Percentiles rank a stretch among this genome's conserved stretches.
phyloP scores from a whole-genome alignment of 2,797 vertebrate genomes.

The Anas acuta region DNA sequence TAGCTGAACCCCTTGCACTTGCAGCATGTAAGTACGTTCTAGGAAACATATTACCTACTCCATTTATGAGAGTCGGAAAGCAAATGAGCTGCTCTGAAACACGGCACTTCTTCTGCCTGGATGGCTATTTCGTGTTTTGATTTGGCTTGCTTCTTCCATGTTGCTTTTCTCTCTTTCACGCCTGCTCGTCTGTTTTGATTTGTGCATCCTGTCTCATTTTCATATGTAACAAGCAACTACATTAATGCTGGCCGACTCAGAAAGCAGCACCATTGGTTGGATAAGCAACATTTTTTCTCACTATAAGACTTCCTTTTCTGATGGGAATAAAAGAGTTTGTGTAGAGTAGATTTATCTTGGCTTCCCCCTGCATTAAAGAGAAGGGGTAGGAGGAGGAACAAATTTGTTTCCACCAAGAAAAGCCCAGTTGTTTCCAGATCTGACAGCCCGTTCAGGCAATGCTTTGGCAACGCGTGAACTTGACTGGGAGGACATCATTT shows the following conservation, averaged over 20 bases:
- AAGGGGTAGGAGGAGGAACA: not conserved
- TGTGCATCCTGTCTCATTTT: constrained; percentile 37
- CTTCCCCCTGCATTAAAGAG: not conserved
- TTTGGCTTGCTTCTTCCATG: constrained; percentile 11
- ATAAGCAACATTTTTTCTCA: constrained; percentile 8
- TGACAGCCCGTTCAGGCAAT: not conserved
- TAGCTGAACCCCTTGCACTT: not conserved
- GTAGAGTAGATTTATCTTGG: not conserved
- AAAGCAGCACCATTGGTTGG: not conserved
- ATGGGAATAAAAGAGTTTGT: not conserved
- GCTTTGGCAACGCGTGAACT: not conserved
- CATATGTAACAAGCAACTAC: not conserved
- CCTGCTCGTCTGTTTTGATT: constrained; percentile 55
- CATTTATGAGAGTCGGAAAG: not conserved
- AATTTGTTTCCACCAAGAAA: not conserved
- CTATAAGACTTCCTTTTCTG: not conserved
- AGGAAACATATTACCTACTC: not conserved
- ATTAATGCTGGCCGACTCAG: not conserved
- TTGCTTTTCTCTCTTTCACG: constrained; percentile 36
- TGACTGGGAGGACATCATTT: constrained; percentile 19
- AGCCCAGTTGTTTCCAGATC: constrained; percentile 13
- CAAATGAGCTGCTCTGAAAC: not conserved
- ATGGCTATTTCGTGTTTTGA: not conserved
- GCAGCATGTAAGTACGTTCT: rapidly evolving
- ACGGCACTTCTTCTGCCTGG: not conserved